Base-by-base conservation (phyloP, 2,888 invertebrate species). In the Bembecia ichneumoniformis region DNA sequence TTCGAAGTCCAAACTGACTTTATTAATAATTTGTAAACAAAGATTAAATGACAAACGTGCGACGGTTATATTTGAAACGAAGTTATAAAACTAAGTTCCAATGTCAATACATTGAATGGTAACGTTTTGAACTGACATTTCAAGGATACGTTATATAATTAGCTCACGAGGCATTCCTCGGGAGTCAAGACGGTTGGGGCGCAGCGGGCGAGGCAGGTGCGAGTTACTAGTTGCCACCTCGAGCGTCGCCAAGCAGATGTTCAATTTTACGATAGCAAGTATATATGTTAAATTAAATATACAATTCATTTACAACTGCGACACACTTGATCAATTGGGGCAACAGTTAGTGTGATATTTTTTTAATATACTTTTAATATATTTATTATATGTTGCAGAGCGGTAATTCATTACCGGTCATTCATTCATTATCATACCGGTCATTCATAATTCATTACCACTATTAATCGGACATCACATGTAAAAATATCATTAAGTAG, bases 111-210 rank as follows among this genome's bases (percentile, higher is more conserved):
- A 28, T 28, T 28, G 28, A 40, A 40, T 40, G 40, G 40, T 40
- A 40, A 40, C 40, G 14, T 40, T 14, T 40, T 9, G 7, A 40
- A 13, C 5, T 40, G 40, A 40, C 40, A 40, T 40, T 40, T 40
- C 40, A 40, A 40, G 40, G 40, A 40, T 40, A 40, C 40, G 40
- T 40, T 40, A 40, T 40, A 40, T 40, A 40, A 40, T 40, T 40
- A 40, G 40, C 40, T 40, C 40, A 40, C n/a, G 40, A 48, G 51
- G 40, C 40, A 40, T 40, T 40, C 40, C 40, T 40, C 40, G 3
- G 13, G 40, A 52, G 57, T 53, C 51, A 55, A 62, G 63, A 59
- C 59, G 58, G 62, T 59, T 59, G 58, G 53, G 51, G 54, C 57
- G 52, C 34, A 16, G 13, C 57, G 52, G 47, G 49, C 51, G 49